Evolutionary conservation across 2,113 vertebrate species (phyloP), one percentile per base, ranked within the genome.

Genomic region (Cheilinus undulatus): DNA sequence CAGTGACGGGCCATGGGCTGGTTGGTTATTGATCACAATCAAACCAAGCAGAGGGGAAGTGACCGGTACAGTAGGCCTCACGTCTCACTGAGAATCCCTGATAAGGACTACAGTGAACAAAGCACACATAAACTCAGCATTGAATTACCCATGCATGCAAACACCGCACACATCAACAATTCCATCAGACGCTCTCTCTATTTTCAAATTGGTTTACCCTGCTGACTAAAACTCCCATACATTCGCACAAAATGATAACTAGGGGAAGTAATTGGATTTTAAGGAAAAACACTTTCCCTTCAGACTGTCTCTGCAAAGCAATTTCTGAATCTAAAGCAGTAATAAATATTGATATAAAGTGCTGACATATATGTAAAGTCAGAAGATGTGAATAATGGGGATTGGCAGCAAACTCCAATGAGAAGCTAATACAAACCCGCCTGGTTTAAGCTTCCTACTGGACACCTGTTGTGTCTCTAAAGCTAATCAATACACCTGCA

Each of bases 201-300:
- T 82, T 87, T 76, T 84, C 50, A 86, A 84, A 86, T 83, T 86
- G 71, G 73, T 82, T 86, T 74, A 65, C 76, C 53, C 68, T 78
- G 49, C 56, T 52, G 54, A 83, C 46, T 42, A 71, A 73, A 76
- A 75, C 46, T 72, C 68, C 59, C 76, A 72, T 83, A 78, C 1
- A 5, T 63, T 57, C 52, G 17, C 66, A 56, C 70, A 54, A 77
- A 84, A 87, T 77, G 70, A 86, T 87, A 84, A 82, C 80, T 69
- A 52, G 42, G 54, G 64, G 43, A 68, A 58, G 79, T 83, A 84
- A 87, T 83, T 84, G 83, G 78, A 83, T 81, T 81, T 77, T 78
- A 65, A 75, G 78, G 26, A 68, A 40, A 72, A 76, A 80, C 65
- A 42, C 57, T 76, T 85, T 71, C 53, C n/a, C 71, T 46, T 53